A percentile compares a stretch with the other conserved stretches of the same genome.
Conservation (phyloP, 2,113 vertebrate genomes). For the Octodon degus region DNA sequence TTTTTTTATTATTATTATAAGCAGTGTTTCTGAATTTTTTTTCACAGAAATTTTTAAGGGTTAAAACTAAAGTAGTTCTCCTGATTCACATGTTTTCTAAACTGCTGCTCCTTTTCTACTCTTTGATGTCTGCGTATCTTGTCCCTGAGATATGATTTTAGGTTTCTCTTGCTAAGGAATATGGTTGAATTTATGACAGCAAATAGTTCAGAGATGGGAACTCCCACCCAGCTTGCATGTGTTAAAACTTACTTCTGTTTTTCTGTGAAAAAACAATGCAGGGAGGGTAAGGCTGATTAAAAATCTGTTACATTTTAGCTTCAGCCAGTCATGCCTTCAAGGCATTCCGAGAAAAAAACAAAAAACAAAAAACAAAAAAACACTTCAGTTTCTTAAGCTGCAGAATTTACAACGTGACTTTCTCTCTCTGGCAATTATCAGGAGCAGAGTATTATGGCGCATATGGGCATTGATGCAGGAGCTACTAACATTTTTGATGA, state of each 20-base stretch:
- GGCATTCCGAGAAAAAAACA: too few species aligned
- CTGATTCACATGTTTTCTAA: background rate
- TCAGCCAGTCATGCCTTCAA: too few species aligned
- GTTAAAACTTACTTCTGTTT: background rate
- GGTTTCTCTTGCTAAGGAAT: background rate
- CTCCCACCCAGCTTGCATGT: background rate
- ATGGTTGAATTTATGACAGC: background rate
- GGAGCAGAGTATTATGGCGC: slow-evolving; percentile 86
- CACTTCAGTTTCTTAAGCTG: slow-evolving; percentile 26
- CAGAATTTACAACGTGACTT: slow-evolving; percentile 29
- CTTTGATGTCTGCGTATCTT: background rate
- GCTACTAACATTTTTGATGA: slow-evolving; percentile 87
- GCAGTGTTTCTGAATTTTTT: slow-evolving; percentile 4
- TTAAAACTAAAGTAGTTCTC: background rate
- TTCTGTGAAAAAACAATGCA: background rate
- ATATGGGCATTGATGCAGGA: slow-evolving; percentile 86
- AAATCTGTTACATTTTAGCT: slow-evolving; percentile 35
- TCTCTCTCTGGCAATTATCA: slow-evolving; percentile 79
- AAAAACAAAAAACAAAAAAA: too few species aligned
- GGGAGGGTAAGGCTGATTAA: background rate
- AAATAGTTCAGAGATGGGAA: background rate
- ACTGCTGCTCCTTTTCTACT: background rate
- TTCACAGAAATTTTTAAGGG: background rate
- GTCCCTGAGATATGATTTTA: background rate
- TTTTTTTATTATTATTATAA: background rate